Percentiles rank a stretch among this genome's conserved stretches.
These are phyloP conservation scores for Porites cylindrica DNA, from an alignment of 92 coral and sea anemone species.

Conservation along the genomic window DNA sequence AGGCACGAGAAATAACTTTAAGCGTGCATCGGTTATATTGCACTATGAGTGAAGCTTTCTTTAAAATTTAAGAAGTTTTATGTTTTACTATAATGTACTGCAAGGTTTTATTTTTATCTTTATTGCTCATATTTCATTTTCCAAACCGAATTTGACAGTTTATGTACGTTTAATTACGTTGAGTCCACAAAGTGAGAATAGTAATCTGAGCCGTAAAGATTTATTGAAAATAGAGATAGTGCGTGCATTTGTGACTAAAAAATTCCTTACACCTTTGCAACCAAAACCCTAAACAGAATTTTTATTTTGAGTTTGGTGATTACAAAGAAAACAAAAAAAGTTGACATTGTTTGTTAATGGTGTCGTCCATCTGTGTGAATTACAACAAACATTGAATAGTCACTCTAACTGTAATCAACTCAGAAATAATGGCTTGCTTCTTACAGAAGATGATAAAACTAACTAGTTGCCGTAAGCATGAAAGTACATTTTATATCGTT, in stretches of 20 bases:
- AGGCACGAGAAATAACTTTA: not conserved
- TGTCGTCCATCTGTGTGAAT: not conserved
- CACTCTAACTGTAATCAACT: not conserved
- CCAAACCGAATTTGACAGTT: not conserved
- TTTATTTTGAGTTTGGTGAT: not conserved
- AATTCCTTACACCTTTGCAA: not conserved
- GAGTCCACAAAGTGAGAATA: not conserved
- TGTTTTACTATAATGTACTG: not conserved
- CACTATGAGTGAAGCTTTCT: not conserved
- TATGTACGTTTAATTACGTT: not conserved
- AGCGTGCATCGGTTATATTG: not conserved
- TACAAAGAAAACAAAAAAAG: not conserved
- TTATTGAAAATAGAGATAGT: not conserved
- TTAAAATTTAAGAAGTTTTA: not conserved
- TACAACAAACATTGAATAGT: not conserved
- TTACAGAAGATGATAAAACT: no score
- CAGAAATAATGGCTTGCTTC: no score
- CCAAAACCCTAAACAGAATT: not conserved
- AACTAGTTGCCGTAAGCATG: no score
- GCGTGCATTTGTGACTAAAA: not conserved
- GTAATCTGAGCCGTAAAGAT: not conserved
- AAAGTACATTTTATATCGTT: no score
- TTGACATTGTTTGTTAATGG: not conserved
- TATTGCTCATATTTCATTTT: not conserved
- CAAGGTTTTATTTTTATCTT: not conserved